These are phyloP conservation scores for Channallabes apus DNA, from an alignment of 2,797 vertebrate genomes.

Conservation along the genomic window DNA sequence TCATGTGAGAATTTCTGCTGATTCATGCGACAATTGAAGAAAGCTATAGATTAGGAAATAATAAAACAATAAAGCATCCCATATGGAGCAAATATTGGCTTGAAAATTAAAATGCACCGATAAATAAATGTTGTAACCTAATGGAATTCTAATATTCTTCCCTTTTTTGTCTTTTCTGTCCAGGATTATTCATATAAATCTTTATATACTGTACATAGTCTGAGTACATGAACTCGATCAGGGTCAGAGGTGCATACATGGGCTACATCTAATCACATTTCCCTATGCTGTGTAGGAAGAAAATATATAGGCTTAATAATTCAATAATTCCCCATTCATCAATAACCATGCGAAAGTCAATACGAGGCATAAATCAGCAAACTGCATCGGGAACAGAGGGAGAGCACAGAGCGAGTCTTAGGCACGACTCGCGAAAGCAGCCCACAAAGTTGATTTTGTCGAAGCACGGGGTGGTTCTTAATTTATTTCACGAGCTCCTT, in stretches of 20 bases:
- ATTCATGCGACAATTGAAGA: not conserved
- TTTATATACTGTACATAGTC: conserved; percentile 52
- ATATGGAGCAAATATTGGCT: not conserved
- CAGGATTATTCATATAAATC: conserved; percentile 60
- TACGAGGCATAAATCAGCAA: conserved; percentile 30
- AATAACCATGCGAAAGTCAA: conserved; percentile 32
- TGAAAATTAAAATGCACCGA: not conserved
- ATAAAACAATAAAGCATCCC: not conserved
- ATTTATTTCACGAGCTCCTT: conserved; percentile 74
- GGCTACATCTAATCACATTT: conserved; percentile 35
- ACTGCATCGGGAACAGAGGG: conserved; percentile 4
- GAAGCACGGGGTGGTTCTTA: conserved; percentile 64
- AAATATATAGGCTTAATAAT: conserved; percentile 45
- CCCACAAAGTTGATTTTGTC: conserved; percentile 60
- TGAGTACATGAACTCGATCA: conserved; percentile 47
- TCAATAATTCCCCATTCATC: conserved; percentile 47
- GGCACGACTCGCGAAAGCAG: not conserved
- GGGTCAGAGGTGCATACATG: conserved; percentile 44
- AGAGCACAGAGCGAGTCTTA: conserved; percentile 2
- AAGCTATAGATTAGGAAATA: not conserved
- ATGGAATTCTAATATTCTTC: conserved; percentile 61
- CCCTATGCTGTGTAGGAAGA: conserved; percentile 23
- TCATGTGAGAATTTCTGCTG: not conserved
- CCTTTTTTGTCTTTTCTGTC: conserved; percentile 56
- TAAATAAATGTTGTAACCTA: conserved; percentile 55